Conservation (phyloP, 2,888 invertebrate genomes). For the Philhelius pedissequus region DNA sequence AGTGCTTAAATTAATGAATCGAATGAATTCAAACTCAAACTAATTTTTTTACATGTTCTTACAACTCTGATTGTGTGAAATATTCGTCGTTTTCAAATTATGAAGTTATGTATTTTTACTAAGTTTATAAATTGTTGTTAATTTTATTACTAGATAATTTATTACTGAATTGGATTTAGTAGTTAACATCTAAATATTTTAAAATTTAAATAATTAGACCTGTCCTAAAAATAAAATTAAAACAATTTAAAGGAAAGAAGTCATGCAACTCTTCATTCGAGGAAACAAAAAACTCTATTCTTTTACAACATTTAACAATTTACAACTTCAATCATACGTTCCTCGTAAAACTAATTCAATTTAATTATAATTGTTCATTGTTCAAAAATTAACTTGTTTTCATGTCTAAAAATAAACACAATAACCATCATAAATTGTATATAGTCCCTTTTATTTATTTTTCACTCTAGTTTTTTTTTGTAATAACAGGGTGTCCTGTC, state of each 20-base stretch:
- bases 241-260: not conserved
- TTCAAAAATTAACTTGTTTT: not conserved
- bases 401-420: conserved; percentile 47
- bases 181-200: not conserved
- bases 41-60: not conserved
- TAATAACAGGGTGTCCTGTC: conserved; percentile 8
- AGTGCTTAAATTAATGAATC: not conserved
- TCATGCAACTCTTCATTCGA: conserved; percentile 33
- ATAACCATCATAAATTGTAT: conserved; percentile 28
- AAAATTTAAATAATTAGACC: not conserved
- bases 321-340: conserved; percentile 2
- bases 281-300: not conserved
- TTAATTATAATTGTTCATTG: conserved; percentile 6
- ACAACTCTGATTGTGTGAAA: not conserved
- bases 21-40: too few relatives aligned
- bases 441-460: not conserved
- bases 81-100: not conserved
- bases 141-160: not conserved
- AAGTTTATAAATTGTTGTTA: not conserved
- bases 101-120: not conserved
- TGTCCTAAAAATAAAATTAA: not conserved
- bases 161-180: not conserved
- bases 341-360: not conserved
- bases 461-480: not conserved
- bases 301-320: conserved; percentile 19